Base-by-base conservation (phyloP, 2,113 vertebrate genomes). In the Notiomystis cincta region DNA sequence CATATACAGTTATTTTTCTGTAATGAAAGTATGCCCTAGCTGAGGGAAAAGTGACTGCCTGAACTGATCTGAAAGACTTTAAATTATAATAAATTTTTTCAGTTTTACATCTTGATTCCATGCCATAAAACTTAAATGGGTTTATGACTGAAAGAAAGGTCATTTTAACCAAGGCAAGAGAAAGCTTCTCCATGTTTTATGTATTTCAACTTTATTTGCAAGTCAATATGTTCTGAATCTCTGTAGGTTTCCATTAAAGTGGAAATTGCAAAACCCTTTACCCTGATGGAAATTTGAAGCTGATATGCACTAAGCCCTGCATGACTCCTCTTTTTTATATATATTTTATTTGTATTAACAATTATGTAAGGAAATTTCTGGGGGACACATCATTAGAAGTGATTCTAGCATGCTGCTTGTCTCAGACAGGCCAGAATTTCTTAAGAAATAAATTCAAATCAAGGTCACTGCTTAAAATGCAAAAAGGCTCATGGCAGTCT, bases 121-220 rank as follows among this genome's bases (percentile, higher is more conserved):
- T 65, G 50, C 30, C 23, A 84, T 93, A 82, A 85, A 95, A 79
- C 61, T 60, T 76, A 65, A 82, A 88, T 15, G 57, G 50, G 48
- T 95, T 92, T 90, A 94, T 92, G 47, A 40, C 38, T 82, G 87
- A 89, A 94, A 82, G 51, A 85, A 95, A 92, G 45, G 94, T 91
- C 58, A 33, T 94, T 95, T 80, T 87, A 72, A 91, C 33, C 27
- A 91, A 72, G 38, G 62, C 82, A 82, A 58, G 33, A 82, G 84
- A 96, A 91, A 80, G 23, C 38, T 94, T 72, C 57, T 69, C 54
- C 24, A 71, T 93, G 93, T 85, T 94, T 93, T 96, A 94, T 91
- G 78, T 79, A 96, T 94, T 94, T 85, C 78, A 88, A 72, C 50
- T 82, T 91, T 93, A 93, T 95, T 94, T 96, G 89, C 90, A 97